Evolutionary conservation across 2,797 vertebrate species (phyloP), one percentile per base, ranked within the genome.

Genomic region (Momotus momota): DNA sequence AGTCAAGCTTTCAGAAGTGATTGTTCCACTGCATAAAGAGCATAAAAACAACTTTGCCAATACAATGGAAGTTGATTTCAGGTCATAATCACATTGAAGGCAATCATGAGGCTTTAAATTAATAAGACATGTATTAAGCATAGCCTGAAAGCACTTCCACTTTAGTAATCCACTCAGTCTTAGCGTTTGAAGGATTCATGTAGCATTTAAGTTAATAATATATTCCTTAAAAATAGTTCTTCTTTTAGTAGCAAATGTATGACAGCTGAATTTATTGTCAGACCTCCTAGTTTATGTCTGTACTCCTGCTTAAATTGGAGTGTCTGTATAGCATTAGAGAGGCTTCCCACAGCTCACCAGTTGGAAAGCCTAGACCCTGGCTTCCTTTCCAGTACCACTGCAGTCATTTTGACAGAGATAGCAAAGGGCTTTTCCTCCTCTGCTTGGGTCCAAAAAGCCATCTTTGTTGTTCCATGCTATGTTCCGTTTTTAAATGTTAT

Each of bases 131-230:
- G 15, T 79, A 90, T 86, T 88, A 88, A 90, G 54, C 54, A 57
- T 61, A 78, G 58, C 35, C 49, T 88, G 91, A 96, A 91, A 96
- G 54, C 57, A 55, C 49, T 91, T 14, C 41, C 54, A 65, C 48
- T 88, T 88, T 46, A 81, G 61, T 94, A 97, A 95, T 96, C 87
- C 69, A 71, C 35, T 71, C 84, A 85, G 72, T 88, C 77, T 74
- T 25, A 72, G 86, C 45, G 93, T 89, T 67, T 91, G 84, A 91
- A 78, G 49, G 64, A 71, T 91, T 88, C 75, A 61, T 79, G 55
- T 75, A 51, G 33, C 7, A 1, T 91, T 93, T 72, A 62, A 88
- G 20, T 81, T 95, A 83, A 91, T 95, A 86, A 90, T 31, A 12
- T 13, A 26, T 48, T 78, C 72, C 72, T 72, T 83, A 35, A 94